Percentiles rank a stretch among this genome's conserved stretches.
Evolutionary conservation across 2,888 invertebrate species (phyloP).

Genomic region (Clostera curtula): DNA sequence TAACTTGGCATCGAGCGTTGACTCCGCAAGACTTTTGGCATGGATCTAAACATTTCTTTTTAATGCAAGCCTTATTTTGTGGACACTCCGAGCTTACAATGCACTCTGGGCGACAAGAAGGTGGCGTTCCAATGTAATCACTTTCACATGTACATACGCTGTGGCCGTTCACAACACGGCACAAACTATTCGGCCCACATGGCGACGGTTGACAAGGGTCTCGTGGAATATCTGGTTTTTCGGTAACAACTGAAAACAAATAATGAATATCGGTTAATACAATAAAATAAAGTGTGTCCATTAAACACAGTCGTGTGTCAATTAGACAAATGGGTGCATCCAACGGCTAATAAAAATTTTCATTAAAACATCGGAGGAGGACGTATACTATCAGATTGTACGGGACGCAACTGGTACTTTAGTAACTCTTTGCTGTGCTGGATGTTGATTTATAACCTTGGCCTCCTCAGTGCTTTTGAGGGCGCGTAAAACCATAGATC

Average conservation of each 20-base stretch:
- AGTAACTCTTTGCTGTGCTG: too few species aligned
- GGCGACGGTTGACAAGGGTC: conserved; percentile 87
- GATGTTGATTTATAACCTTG: too few species aligned
- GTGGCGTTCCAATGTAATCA: conserved; percentile 85
- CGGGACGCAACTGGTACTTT: too few species aligned
- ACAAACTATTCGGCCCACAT: conserved; percentile 89
- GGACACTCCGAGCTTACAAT: conserved; percentile 89
- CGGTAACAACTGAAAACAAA: conserved; percentile 29
- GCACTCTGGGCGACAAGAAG: conserved; percentile 88
- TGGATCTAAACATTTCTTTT: conserved; percentile 86
- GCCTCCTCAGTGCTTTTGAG: too few species aligned
- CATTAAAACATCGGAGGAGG: too few species aligned
- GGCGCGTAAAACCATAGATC: too few species aligned
- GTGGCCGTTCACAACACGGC: conserved; percentile 83
- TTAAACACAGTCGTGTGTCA: too few species aligned
- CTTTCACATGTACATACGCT: conserved; percentile 87
- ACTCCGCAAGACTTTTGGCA: conserved; percentile 88
- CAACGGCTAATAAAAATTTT: too few species aligned
- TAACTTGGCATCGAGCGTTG: conserved; percentile 87
- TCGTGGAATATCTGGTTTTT: conserved; percentile 32
- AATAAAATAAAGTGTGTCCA: too few species aligned
- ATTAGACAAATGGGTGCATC: too few species aligned
- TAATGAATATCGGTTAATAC: neutral
- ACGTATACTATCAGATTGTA: too few species aligned
- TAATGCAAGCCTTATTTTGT: conserved; percentile 86